Evolutionary conservation across 2,797 vertebrate genomes (phyloP), one percentile per base, ranked within the genome.

Genomic region (Enteromius anoplus): DNA sequence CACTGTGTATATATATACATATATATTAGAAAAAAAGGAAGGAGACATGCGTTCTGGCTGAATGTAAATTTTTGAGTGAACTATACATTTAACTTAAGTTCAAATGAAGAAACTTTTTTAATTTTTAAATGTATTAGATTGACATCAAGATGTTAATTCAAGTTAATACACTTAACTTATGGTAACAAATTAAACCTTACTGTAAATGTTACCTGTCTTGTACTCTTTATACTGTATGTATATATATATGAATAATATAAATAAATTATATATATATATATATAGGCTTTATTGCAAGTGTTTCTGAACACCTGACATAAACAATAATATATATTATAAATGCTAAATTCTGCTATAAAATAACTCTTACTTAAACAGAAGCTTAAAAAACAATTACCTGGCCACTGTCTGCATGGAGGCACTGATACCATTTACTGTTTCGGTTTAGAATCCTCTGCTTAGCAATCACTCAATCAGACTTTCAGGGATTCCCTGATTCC

Each of bases 401-500:
- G 7, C 58, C 26, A 53, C 37, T 26, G 66, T 51, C 65, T 60
- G 15, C n/a, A 62, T 19, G 15, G 60, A 51, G 58, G 26, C 55
- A 26, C 11, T 23, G 55, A 64, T n/a, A n/a, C 42, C 42, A 73
- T 15, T 86, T 79, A 70, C 62, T 3, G 53, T 58, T 72, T 68
- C 11, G 34, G 23, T 77, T 73, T 29, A 55, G 66, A 77, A 68
- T 68, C 29, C 40, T 68, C 58, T 72, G 40, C 66, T 78, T 71
- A 75, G 64, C 65, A 53, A 45, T 70, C 65, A 73, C 12, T 84
- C 58, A 66, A 26, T 83, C 69, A 77, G 14, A 72, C 78, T 71
- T 66, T 70, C 9, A 29, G 82, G 82, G 79, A 87, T 82, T 87
- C 79, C 82, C 82, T 70, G 69, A 87, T 82, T 85, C 81, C 81